Percentiles rank a stretch among this genome's conserved stretches.
phyloP scores from a whole-genome alignment of 2,113 vertebrate genomes.

The Cottus gobio region DNA sequence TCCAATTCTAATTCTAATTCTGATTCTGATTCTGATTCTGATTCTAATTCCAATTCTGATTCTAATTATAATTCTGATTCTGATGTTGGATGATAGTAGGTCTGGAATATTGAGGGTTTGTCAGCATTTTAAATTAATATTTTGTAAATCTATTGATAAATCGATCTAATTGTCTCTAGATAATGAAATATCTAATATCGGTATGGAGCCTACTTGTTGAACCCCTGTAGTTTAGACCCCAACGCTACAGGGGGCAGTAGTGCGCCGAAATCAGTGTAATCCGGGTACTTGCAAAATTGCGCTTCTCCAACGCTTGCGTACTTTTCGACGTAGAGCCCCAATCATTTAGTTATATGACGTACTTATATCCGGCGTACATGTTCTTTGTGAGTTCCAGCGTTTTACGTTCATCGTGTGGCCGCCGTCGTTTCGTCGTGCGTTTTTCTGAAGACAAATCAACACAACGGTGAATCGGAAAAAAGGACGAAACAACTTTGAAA shows the following conservation, averaged over 20 bases:
- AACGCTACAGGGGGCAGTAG: slow-evolving; percentile 20
- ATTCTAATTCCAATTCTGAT: no score
- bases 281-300: slow-evolving; percentile 54
- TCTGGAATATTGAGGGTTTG: no score
- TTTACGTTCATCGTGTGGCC: slow-evolving; percentile 54
- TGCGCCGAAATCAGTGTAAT: slow-evolving; percentile 34
- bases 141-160: neutral
- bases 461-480: slow-evolving; percentile 10
- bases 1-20: no score
- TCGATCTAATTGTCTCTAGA: neutral
- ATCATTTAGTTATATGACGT: fast-evolving
- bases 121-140: neutral
- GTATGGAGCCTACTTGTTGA: neutral
- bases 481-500: neutral
- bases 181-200: neutral
- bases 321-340: slow-evolving; percentile 17
- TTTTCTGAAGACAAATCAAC: slow-evolving; percentile 24
- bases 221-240: slow-evolving; percentile 10
- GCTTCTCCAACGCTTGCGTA: slow-evolving; percentile 46
- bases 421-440: slow-evolving; percentile 47
- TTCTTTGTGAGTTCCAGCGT: slow-evolving; percentile 28
- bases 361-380: slow-evolving; percentile 2
- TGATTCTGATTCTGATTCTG: no score
- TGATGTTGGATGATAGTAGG: neutral
- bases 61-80: no score